Conservation (phyloP, 2,797 vertebrate species). For the Eulemur coronatus region DNA sequence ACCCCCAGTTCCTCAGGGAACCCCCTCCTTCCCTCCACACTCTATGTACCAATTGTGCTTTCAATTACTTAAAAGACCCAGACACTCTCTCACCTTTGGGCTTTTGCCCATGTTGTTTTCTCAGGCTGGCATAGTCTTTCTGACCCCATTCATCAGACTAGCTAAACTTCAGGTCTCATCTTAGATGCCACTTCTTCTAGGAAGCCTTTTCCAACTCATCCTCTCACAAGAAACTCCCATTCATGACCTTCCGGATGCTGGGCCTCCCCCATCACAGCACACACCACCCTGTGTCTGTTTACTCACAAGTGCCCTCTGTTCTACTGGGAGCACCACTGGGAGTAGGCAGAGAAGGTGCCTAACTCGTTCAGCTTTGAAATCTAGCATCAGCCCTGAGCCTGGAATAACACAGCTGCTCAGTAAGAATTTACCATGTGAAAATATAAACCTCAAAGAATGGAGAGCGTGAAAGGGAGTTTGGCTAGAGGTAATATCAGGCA, state of each 20-base stretch:
- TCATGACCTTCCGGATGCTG: not conserved
- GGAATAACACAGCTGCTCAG: not conserved
- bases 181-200: not conserved
- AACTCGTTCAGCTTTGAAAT: not conserved
- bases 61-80: not conserved
- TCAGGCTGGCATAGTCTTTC: not conserved
- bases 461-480: not conserved
- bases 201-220: not conserved
- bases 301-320: not conserved
- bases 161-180: not conserved
- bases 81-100: not conserved
- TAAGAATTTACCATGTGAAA: not conserved
- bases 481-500: not conserved
- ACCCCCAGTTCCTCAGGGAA: not conserved
- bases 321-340: not conserved
- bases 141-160: not conserved
- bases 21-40: not conserved
- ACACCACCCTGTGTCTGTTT: not conserved
- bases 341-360: not conserved
- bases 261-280: not conserved
- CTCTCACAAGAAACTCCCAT: not conserved
- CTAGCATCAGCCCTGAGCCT: not conserved
- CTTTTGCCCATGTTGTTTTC: not conserved
- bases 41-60: not conserved
- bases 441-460: not conserved